Base-by-base conservation (phyloP, 2,113 vertebrate genomes). In the Pterophyllum scalare region DNA sequence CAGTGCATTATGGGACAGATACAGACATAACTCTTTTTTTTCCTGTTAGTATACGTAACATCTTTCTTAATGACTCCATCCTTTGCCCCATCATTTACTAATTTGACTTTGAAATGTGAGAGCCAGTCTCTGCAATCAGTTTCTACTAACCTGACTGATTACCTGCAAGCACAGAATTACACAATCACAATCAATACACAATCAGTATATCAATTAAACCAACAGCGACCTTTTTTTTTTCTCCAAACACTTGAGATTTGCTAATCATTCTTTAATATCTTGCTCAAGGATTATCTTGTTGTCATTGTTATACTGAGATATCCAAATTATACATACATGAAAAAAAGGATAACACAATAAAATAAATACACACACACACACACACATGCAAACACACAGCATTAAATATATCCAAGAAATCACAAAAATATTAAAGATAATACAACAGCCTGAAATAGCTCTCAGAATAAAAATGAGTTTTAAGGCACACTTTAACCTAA, bases 101-200 rank as follows among this genome's bases (percentile, higher is more conserved):
- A 91, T 87, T 77, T 82, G 89, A 80, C 77, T 85, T 89, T 83
- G 67, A 89, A 85, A 80, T 84, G 67, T 57, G 52, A 70, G 65
- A 86, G 59, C 31, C 79, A 75, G 46, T 85, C 81, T 77, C 35
- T 78, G 17, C 77, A 88, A 65, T 92, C 79, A 52, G 15, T 75
- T 75, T 38, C 75, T 59, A 12, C 43, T 43, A 57, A 75, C 43
- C 61, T 49, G 59, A 33, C 77, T 62, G 57, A 84, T 81, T 62
- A 79, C 78, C 77, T 86, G 60, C 65, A 76, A 65, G 81, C 54
- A 35, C 58, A 64, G 40, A 31, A 46, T 72, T 72, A 19, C 2
- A 72, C 26, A 70, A 0, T n/a, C 49, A 56, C 49, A 9, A 43
- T 20, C 33, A 33, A 7, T 3, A 28, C 59, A 57, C 64, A 70